Base-by-base conservation (phyloP, 2,797 vertebrate genomes). In the Australoheros facetus region DNA sequence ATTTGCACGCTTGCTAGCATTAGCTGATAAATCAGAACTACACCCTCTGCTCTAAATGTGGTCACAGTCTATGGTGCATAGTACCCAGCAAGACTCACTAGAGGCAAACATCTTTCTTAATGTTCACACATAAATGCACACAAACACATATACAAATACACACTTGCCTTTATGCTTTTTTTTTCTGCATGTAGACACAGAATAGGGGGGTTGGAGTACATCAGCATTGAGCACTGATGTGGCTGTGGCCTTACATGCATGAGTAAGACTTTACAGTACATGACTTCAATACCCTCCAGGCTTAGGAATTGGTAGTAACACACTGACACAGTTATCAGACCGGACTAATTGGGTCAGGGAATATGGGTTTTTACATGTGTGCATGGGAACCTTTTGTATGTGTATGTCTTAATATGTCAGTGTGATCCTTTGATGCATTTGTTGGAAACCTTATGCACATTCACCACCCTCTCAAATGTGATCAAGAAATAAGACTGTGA, bases 301-400 rank as follows among this genome's bases (percentile, higher is more conserved):
- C 87, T 51, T 59, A n/a, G 79, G 60, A 32, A 76, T 77, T 84
- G 71, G 81, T 78, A 81, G 81, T 92, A 92, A 88, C 87, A 91
- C 91, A 92, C 89, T 95, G 93, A 93, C 93, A 95, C 93, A 94
- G 91, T 95, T 94, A 94, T 91, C 84, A 87, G 85, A 92, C 86
- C 89, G 85, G 75, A 91, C 83, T 94, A 93, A 94, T 91, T 85
- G 75, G 89, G 78, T 87, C 80, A 83, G 75, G 76, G 84, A 83
- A 53, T 64, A 1, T 58, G 54, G 81, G 77, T 82, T 72, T 75
- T 74, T 74, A 7, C 45, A 48, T 75, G 77, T 85, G 23, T 80
- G 64, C 2, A n/a, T 16, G 59, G 17, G 48, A 66, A 53, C 30
- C 19, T 56, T 42, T 42, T 56, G 48, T 26, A 56, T 80, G 30